Evolutionary conservation across 2,888 invertebrate species (phyloP), one percentile per base, ranked within the genome.

Genomic region (Melangyna quadrimaculata): DNA sequence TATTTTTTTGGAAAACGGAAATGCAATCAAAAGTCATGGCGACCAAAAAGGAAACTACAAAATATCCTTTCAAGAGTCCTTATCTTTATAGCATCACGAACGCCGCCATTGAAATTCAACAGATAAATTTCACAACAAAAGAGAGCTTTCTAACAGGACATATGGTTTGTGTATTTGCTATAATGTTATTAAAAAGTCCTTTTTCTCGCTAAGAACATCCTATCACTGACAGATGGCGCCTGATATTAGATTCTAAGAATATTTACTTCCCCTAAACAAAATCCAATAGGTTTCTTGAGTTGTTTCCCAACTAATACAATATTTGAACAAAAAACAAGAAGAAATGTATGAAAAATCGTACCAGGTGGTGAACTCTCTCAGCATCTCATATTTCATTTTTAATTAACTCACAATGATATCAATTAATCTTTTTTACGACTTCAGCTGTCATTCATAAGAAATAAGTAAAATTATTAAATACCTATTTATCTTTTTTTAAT

Each of bases 351-450:
- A 19, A 24, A 22, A 24, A 35, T 51, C n/a, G n/a, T 10, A 22
- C 27, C 40, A 61, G 37, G 24, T 61, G 37, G 24, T 61, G 9
- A 24, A 2, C 4, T 57, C n/a, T 51, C 22, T 48, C 7, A 19
- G 37, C 37, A n/a, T 17, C 37, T 22, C 45, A 65, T 63, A 63
- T 24, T 40, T 70, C 40, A 45, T 37, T 48, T 65, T 51, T 59
- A 59, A 79, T 73, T 59, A 40, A 59, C 71, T 65, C 57, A 43
- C 19, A 63, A 17, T 43, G 22, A 48, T 22, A 14, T 57, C 73
- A 74, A 79, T 79, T 59, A 83, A 75, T 84, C 79, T 75, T 74
- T 51, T 84, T 71, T 65, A 84, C 71, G 74, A 74, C 74, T 79
- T 75, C 37, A 57, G 37, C 71, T 79, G 78, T 79, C 83, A 74